Evolutionary conservation across 1,140 invertebrate genomes (phyloP).

Genomic region (Drosophila auraria): DNA sequence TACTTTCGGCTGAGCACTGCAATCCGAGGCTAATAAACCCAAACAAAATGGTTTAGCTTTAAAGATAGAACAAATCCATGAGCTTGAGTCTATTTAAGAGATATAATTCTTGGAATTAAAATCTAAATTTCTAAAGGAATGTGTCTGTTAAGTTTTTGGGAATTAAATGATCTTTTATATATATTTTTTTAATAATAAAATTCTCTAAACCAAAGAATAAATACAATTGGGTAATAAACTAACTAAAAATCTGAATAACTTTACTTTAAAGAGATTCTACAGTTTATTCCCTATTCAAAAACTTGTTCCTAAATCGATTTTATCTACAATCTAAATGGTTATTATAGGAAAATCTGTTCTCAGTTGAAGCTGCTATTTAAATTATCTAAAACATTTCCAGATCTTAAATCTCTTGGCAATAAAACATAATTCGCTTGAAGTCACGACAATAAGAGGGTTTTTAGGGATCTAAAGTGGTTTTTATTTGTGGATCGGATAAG

Average conservation of each 20-base stretch:
- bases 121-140: not conserved
- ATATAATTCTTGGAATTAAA: not conserved
- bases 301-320: too few relatives aligned
- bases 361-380: not conserved
- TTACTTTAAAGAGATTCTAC: not conserved
- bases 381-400: not conserved
- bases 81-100: not conserved
- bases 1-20: slow-evolving; percentile 1
- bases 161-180: not conserved
- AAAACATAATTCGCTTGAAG: slow-evolving; percentile 18
- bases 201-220: not conserved
- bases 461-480: slow-evolving; percentile 15
- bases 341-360: not conserved
- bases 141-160: too few relatives aligned
- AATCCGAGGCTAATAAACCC: not conserved
- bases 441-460: slow-evolving; percentile 1
- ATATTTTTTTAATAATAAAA: not conserved
- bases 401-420: not conserved
- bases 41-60: not conserved
- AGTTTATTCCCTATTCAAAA: not conserved
- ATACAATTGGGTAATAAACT: not conserved
- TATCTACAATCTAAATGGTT: not conserved
- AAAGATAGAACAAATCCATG: not conserved
- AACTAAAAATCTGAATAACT: not conserved
- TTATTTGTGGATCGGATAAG: slow-evolving; percentile 26